Conservation (phyloP, 1,140 invertebrate species). For the Leptopilina boulardi region DNA sequence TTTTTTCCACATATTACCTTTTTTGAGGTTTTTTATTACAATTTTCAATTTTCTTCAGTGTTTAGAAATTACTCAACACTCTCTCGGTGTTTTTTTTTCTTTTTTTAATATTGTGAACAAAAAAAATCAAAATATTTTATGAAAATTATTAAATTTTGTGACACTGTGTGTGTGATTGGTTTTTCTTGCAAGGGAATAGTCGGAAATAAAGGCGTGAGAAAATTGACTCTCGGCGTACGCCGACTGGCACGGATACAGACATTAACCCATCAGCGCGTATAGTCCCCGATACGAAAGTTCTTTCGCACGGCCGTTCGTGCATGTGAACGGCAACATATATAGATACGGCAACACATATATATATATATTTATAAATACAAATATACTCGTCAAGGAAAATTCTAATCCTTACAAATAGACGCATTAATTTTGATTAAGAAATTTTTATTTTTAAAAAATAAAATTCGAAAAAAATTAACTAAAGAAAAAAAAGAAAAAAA, state of each 20-base stretch:
- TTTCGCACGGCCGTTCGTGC: conserved; percentile 44
- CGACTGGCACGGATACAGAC: conserved; percentile 74
- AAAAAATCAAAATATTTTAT: too few relatives aligned
- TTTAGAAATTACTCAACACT: too few relatives aligned
- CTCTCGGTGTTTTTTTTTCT: too few relatives aligned
- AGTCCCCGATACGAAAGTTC: conserved; percentile 58
- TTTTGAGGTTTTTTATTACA: background rate
- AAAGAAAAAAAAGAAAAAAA: background rate
- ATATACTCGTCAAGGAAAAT: background rate
- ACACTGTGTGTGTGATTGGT: background rate
- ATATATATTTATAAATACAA: too few relatives aligned
- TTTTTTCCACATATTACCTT: background rate
- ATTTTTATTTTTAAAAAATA: too few relatives aligned
- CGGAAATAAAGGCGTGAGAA: conserved; percentile 71
- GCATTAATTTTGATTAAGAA: too few relatives aligned
- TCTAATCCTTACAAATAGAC: conserved; percentile 12
- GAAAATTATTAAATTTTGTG: too few relatives aligned
- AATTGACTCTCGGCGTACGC: conserved; percentile 62
- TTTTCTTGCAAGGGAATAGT: conserved; percentile 40
- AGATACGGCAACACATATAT: too few relatives aligned
- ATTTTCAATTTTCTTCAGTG: too few relatives aligned
- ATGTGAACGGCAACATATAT: conserved; percentile 4
- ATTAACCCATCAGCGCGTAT: conserved; percentile 70
- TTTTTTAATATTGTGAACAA: too few relatives aligned
- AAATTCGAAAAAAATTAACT: too few relatives aligned